Base-by-base conservation (phyloP, 1,140 invertebrate species). In the Acromyrmex echinatior region DNA sequence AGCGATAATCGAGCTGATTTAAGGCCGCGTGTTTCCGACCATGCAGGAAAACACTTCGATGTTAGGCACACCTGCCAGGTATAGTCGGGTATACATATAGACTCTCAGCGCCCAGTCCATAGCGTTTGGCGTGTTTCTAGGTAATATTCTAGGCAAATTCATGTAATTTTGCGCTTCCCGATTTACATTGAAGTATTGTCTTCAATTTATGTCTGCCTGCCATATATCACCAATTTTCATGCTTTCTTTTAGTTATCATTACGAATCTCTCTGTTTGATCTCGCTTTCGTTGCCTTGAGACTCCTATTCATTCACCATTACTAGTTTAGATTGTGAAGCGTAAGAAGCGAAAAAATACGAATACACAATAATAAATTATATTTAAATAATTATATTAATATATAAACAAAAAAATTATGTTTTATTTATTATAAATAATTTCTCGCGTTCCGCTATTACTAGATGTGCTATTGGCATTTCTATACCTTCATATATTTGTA, bases 1-100 rank as follows among this genome's bases (percentile, higher is more conserved):
- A 45, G 91, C 90, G 94, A 94, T 94, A 94, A 94, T 95, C 93
- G 92, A 63, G 76, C 92, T 95, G 94, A 94, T 94, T 94, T 94
- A 95, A 92, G 90, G 80, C 89, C 87, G 53, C 86, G n/a, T 89
- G 92, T 89, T 94, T 93, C 91, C 93, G 89, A 93, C 90, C 91
- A 92, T 93, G 91, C 93, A 93, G 91, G 93, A 94, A 94, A 93
- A 93, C 89, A 92, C 88, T 86, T 86, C 68, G 88, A 92, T 92
- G 90, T 92, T 92, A 92, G 90, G 87, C 90, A 93, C 91, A 93
- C 92, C 92, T 93, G 86, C 76, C 88, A 88, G 92, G 92, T 91
- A 73, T 71, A 28, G 76, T 71, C 21, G 71, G 68, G 45, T 77
- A 87, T 78, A 35, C 31, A 35, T 35, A 66, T 73, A 73, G 35